Base-by-base conservation (phyloP, 2,797 vertebrate species). In the Ceyx erithaca region DNA sequence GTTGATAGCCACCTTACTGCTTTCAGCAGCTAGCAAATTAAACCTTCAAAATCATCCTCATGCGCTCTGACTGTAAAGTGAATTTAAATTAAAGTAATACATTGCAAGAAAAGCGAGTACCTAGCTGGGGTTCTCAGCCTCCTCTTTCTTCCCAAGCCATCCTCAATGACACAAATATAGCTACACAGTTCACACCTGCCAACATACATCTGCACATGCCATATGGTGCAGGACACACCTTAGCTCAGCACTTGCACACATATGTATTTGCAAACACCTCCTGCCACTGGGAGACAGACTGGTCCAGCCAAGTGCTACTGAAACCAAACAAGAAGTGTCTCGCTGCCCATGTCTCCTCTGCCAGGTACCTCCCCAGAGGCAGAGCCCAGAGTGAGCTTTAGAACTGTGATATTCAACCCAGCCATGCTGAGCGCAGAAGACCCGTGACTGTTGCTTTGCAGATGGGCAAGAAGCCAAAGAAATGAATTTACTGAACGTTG, bases 41-140 rank as follows among this genome's bases (percentile, higher is more conserved):
- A 98, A 97, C 90, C 93, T 97, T 96, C 95, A 87, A 93, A 97
- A 97, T 97, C 97, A 97, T 97, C 97, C 97, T 97, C 97, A 89
- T 96, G 95, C 96, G 97, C 92, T 94, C 84, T 59, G 95, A 96
- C 96, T 97, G 91, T 97, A 97, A 98, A 97, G 95, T 93, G 95
- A 96, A 97, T 96, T 97, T 95, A 98, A 98, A 97, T 97, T 97
- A 97, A 97, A 97, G 93, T 94, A 97, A 97, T 97, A 95, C 63
- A 96, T 97, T 97, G 97, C 67, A 84, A 70, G 91, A 77, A 90
- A 96, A 92, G 87, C 68, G 77, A 91, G 90, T 90, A 93, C 80
- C 81, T 82, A 93, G 94, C 92, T 94, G 92, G 90, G 92, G 87
- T 54, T 93, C 89, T 91, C 90, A 93, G 87, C 75, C 90, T 49